Evolutionary conservation across 2,113 vertebrate species (phyloP).

Genomic region (Oreotrochilus melanogaster): DNA sequence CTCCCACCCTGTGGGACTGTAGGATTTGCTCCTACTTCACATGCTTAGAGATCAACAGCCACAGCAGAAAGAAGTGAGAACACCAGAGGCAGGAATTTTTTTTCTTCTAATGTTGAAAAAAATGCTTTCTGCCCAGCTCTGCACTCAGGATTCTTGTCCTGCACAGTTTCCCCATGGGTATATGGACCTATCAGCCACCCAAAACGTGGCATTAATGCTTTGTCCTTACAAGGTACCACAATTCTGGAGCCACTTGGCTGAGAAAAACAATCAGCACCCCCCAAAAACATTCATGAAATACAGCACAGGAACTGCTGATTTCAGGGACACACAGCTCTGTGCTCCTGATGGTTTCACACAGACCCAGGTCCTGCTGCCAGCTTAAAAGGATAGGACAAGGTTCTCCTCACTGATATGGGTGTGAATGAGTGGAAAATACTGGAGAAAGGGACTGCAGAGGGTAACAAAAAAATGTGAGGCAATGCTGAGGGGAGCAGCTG

Average conservation of each 20-base stretch:
- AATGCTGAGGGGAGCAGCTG: neutral
- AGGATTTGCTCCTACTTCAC: neutral
- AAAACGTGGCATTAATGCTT: neutral
- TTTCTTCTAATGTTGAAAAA: neutral
- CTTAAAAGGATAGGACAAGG: neutral
- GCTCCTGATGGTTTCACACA: neutral
- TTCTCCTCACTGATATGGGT: neutral
- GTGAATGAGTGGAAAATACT: neutral
- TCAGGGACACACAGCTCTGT: neutral
- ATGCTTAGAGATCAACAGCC: neutral
- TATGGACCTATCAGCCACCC: neutral
- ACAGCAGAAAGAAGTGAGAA: neutral
- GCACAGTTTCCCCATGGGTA: neutral
- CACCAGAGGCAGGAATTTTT: neutral
- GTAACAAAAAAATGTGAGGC: neutral
- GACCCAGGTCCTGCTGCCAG: neutral
- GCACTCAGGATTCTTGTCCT: neutral
- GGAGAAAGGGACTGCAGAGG: neutral
- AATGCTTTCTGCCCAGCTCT: neutral
- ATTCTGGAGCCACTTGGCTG: neutral
- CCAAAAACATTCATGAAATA: neutral
- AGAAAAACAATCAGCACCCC: neutral
- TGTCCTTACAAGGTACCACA: neutral
- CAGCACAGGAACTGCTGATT: neutral
- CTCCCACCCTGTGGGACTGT: neutral